Evolutionary conservation across 2,888 invertebrate species (phyloP), one percentile per base, ranked within the genome.

Genomic region (Stenoptilia bipunctidactyla): DNA sequence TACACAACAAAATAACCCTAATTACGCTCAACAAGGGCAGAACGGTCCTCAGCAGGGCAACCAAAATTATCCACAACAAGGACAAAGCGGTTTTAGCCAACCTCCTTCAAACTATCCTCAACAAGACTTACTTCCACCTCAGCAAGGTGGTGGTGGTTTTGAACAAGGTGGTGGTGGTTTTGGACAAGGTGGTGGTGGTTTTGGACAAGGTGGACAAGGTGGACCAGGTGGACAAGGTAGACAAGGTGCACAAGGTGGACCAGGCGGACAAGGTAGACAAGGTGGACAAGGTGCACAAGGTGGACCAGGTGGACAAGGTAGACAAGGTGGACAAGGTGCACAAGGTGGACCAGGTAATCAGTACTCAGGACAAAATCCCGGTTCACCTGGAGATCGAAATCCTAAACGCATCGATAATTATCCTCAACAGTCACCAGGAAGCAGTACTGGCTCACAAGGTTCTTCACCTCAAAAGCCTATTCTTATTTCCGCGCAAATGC

Each of bases 401-500:
- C 54, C 65, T 0, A 66, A 68, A 44, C 59, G 61, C 46, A 56
- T 14, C 27, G 34, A 41, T 25, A 1, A 20, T 34, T 14, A 40
- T 37, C 40, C 34, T 37, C 34, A 34, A 43, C n/a, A n/a, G n/a
- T n/a, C n/a, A n/a, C 37, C 25, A 38, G 27, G 8, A 34, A 4
- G 5, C 4, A 14, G 14, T 13, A 14, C 13, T 34, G 13, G 14
- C 4, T 3, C 2, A 13, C 13, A 34, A 2, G 12, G 12, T 3
- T 15, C 36, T 8, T 34, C 37, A n/a, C 45, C 55, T 2, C 45
- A 38, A 4, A 72, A 79, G 50, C 67, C 85, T 2, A 61, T 56
- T 4, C 58, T 85, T 5, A 56, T 80, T 30, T 66, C 76, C 13
- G 84, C 76, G 13, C 71, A 75, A 59, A 77, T 85, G 66, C 80